Conservation (phyloP, 1,140 invertebrate species). For the Drosophila miranda region DNA sequence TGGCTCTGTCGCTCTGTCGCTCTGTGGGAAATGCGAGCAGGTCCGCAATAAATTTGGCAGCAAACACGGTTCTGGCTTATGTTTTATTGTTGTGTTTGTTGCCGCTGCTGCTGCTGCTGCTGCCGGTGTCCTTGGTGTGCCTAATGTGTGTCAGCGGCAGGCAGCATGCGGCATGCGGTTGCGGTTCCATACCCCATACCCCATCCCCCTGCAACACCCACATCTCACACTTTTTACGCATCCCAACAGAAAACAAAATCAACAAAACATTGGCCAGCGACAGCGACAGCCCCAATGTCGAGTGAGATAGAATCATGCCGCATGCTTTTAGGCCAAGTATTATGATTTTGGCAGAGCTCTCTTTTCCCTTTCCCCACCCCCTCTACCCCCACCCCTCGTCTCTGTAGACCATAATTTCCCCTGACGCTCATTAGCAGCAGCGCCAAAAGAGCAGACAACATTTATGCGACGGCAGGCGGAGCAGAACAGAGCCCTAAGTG, state of each 20-base stretch:
- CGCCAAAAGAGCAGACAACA: conserved; percentile 39
- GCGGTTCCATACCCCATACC: conserved; percentile 17
- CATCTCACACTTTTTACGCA: conserved; percentile 65
- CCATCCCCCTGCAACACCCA: conserved; percentile 2
- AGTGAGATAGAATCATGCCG: conserved; percentile 18
- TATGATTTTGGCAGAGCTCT: conserved; percentile 64
- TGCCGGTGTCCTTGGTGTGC: conserved; percentile 64
- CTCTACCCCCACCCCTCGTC: background rate
- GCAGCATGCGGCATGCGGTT: conserved; percentile 19
- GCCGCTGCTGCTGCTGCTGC: conserved; percentile 37
- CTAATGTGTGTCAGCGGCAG: conserved; percentile 73
- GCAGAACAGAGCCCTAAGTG: conserved; percentile 43
- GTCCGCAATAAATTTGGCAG: conserved; percentile 73
- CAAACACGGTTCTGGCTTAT: conserved; percentile 72
- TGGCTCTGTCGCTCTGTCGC: conserved; percentile 1
- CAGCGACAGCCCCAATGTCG: conserved; percentile 15
- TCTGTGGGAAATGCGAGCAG: conserved; percentile 57
- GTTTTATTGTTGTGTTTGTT: conserved; percentile 59
- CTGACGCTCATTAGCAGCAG: conserved; percentile 61
- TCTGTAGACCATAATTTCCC: conserved; percentile 65
- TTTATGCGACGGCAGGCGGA: conserved; percentile 54
- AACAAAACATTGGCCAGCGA: conserved; percentile 56
- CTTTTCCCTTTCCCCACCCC: conserved; percentile 4
- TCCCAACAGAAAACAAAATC: conserved; percentile 22
- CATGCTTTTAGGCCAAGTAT: conserved; percentile 60